These are phyloP conservation scores for Brachypalpus laphriformis DNA, from an alignment of 2,888 invertebrate genomes.

Conservation along the genomic window DNA sequence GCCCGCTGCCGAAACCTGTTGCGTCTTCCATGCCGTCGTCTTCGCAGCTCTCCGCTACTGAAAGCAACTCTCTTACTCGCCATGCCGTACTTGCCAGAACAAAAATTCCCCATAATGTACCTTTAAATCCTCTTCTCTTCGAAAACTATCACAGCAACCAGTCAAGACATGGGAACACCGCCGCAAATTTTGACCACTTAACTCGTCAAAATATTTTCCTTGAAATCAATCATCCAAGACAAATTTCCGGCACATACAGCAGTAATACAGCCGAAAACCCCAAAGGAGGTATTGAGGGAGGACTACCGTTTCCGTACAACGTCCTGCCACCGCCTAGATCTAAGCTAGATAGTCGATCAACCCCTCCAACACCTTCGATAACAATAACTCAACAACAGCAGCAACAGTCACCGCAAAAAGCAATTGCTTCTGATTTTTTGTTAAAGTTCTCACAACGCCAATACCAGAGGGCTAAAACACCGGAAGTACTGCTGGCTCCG, in stretches of 20 bases:
- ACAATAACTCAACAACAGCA: slow-evolving; percentile 71
- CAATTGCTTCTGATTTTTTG: slow-evolving; percentile 46
- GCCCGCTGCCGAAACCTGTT: slow-evolving; percentile 53
- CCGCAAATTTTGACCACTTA: slow-evolving; percentile 80
- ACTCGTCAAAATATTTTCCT: slow-evolving; percentile 75
- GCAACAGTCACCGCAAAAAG: slow-evolving; percentile 42
- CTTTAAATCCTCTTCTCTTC: slow-evolving; percentile 70
- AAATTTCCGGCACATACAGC: slow-evolving; percentile 76
- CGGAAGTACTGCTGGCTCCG: slow-evolving; percentile 91
- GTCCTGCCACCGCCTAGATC: slow-evolving; percentile 85
- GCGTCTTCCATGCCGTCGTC: slow-evolving; percentile 77
- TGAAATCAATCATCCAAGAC: slow-evolving; percentile 76
- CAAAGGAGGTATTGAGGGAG: slow-evolving; percentile 72
- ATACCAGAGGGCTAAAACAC: slow-evolving; percentile 86
- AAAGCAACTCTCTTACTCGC: slow-evolving; percentile 78
- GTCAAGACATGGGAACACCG: slow-evolving; percentile 78
- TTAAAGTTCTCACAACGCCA: slow-evolving; percentile 78
- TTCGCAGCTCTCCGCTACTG: slow-evolving; percentile 73
- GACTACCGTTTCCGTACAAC: slow-evolving; percentile 83
- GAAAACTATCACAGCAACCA: slow-evolving; percentile 60
- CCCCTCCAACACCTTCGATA: slow-evolving; percentile 75
- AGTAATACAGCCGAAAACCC: slow-evolving; percentile 72
- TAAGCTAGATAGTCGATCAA: slow-evolving; percentile 80
- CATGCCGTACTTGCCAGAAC: slow-evolving; percentile 57
- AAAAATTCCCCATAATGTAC: slow-evolving; percentile 71